Base-by-base conservation (phyloP, 2,888 invertebrate species). In the Pteria penguin region DNA sequence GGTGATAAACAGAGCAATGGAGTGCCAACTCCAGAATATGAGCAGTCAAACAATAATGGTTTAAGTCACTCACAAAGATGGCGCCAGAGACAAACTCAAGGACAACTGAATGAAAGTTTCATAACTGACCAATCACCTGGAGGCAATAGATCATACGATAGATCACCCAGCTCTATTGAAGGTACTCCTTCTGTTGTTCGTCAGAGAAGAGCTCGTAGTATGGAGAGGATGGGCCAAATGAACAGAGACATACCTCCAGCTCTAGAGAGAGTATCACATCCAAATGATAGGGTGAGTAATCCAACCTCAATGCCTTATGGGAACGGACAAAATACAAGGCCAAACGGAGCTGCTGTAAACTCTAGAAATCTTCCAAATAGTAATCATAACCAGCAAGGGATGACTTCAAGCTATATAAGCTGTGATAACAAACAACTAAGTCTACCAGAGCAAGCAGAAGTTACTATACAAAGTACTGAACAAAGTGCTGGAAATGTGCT, bases 381-480 rank as follows among this genome's bases (percentile, higher is more conserved):
- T 54, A 11, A 22, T 66, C 29, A 8, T 54, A 5, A 33, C 26
- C 45, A n/a, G n/a, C n/a, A n/a, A n/a, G n/a, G n/a, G n/a, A n/a
- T n/a, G n/a, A 32, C 31, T 22, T 36, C 36, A 27, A n/a, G 27
- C 11, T 66, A 72, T 57, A 72, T 55, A 58, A 73, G 73, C 27
- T 73, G 73, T 55, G 73, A 73, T 67, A 67, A 73, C 32, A 73
- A 73, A 54, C 61, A 73, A 24, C 27, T 60, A 33, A 67, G 67
- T 54, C 24, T 73, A n/a, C 73, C 67, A 11, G 58, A 58, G 2
- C 65, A 73, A 27, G 60, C 58, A 24, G 67, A 67, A 62, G 52
- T 67, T 5, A 73, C 67, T 31, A 67, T 67, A 36, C 67, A 67
- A n/a, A 32, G 36, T 24, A 67, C 18, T 24, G 67, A 52, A 29